Conservation (phyloP, 2,797 vertebrate genomes). For the Peromyscus eremicus region DNA sequence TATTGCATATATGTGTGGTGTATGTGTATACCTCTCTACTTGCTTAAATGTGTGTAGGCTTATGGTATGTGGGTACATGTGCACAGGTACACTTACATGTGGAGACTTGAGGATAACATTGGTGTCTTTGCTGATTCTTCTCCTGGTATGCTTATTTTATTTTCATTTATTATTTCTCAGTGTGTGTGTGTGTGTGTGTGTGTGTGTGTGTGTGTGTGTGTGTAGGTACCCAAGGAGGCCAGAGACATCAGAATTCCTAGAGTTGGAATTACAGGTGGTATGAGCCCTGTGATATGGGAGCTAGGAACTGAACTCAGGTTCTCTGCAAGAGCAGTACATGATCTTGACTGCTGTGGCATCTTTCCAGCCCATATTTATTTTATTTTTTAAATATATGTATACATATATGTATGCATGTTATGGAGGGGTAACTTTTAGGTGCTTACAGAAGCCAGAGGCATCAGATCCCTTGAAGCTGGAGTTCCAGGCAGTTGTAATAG, state of each 20-base stretch:
- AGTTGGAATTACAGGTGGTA: neutral
- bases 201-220: no score
- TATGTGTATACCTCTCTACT: neutral
- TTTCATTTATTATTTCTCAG: neutral
- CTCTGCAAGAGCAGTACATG: neutral
- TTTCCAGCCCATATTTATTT: neutral
- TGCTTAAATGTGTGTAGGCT: neutral
- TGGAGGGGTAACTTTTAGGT: neutral
- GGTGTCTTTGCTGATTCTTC: neutral
- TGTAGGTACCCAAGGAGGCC: neutral
- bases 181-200: neutral
- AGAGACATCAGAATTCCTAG: neutral
- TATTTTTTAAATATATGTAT: neutral
- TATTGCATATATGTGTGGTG: neutral
- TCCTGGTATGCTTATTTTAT: neutral
- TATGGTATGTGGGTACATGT: neutral
- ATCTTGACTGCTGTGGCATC: neutral
- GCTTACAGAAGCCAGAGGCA: neutral
- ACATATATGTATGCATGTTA: neutral
- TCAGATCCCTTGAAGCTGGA: neutral
- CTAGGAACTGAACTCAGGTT: neutral
- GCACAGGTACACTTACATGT: neutral
- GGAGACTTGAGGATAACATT: neutral
- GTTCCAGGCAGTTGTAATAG: neutral
- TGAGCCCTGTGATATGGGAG: neutral